Percentiles rank a stretch among this genome's conserved stretches.
Evolutionary conservation across 2,113 vertebrate genomes (phyloP).

Genomic region (Ammodytes marinus): DNA sequence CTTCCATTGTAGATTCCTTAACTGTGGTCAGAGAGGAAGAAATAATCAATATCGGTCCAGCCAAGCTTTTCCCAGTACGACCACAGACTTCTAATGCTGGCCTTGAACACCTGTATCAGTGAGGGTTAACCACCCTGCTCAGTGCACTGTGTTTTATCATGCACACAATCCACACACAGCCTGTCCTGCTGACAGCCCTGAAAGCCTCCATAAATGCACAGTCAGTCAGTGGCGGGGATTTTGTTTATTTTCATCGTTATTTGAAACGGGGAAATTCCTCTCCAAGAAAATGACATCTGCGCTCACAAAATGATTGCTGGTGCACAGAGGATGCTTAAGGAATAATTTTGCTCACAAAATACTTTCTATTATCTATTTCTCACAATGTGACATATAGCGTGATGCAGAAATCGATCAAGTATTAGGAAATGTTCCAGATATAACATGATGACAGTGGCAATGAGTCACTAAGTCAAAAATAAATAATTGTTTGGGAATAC

Average conservation of each 20-base stretch:
- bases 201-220: constrained; percentile 16
- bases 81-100: background rate
- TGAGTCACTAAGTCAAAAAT: background rate
- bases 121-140: background rate
- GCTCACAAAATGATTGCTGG: background rate
- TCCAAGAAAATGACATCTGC: background rate
- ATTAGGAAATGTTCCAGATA: too few relatives aligned
- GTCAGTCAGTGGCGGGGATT: constrained; percentile 17
- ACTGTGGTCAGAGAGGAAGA: background rate
- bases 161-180: too few relatives aligned
- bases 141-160: too few relatives aligned
- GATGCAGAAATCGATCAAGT: background rate
- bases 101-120: background rate
- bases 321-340: background rate
- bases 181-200: constrained; percentile 29
- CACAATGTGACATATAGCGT: background rate
- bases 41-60: constrained; percentile 15
- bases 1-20: background rate
- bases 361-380: background rate
- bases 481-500: background rate
- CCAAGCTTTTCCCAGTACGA: background rate
- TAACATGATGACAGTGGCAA: background rate
- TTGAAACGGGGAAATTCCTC: background rate
- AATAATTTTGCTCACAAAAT: background rate
- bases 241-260: constrained; percentile 31